Conservation (phyloP, 2,888 invertebrate species). For the Metellina segmentata region DNA sequence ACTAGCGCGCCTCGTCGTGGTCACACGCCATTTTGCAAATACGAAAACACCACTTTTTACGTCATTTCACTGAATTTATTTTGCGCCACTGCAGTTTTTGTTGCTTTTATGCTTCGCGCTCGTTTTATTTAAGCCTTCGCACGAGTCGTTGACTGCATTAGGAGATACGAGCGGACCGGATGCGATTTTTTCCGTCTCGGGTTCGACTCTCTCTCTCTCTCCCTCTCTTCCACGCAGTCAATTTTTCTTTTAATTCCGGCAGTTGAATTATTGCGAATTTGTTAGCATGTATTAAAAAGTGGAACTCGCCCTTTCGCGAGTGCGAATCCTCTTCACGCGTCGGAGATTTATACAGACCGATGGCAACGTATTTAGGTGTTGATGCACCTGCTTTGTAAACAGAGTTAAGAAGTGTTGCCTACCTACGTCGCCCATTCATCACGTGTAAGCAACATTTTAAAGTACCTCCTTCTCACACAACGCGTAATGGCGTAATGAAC, state of each 20-base stretch:
- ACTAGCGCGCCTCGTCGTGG: conserved; percentile 21
- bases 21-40: conserved; percentile 74
- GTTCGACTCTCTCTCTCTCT: no score
- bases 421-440: no score
- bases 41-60: conserved; percentile 61
- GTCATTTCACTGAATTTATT: conserved; percentile 42
- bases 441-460: no score
- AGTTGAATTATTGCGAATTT: neutral
- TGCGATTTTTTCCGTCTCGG: no score
- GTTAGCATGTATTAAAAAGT: conserved; percentile 42
- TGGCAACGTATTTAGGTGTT: conserved; percentile 32
- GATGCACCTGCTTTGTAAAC: conserved; percentile 27
- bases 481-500: no score
- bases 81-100: no score
- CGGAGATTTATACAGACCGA: conserved; percentile 24
- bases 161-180: neutral
- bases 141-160: conserved; percentile 50
- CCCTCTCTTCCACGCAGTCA: no score
- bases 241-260: no score
- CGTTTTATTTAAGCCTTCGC: no score
- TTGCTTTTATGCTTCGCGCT: no score
- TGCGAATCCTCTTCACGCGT: neutral
- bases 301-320: neutral
- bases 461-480: no score
- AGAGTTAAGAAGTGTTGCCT: neutral